Evolutionary conservation across 2,113 vertebrate genomes (phyloP).

Genomic region (Oostethus manadensis): DNA sequence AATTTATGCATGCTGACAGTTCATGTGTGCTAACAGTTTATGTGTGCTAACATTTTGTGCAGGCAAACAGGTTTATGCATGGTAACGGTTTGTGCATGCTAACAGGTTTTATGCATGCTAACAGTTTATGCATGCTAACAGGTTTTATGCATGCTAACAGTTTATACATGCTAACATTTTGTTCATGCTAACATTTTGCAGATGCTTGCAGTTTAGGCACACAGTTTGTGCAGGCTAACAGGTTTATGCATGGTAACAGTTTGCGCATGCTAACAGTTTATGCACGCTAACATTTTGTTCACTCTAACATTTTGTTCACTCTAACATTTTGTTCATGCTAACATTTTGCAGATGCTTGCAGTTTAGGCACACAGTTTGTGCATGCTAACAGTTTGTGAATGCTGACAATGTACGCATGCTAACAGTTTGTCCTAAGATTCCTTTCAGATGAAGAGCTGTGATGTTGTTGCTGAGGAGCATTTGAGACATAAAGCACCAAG

Average conservation of each 20-base stretch:
- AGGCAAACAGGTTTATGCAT: not conserved
- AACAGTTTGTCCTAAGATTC: too few species aligned
- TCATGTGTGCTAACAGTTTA: not conserved
- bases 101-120: not conserved
- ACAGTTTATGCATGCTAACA: not conserved
- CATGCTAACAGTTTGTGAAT: too few species aligned
- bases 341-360: too few species aligned
- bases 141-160: not conserved
- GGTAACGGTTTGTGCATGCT: not conserved
- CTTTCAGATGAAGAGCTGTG: too few species aligned
- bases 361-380: too few species aligned
- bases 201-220: not conserved
- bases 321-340: not conserved
- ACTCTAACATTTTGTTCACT: not conserved
- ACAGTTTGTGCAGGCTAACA: not conserved
- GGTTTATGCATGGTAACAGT: not conserved
- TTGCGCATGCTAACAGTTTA: not conserved
- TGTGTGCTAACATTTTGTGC: not conserved
- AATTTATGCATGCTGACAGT: not conserved
- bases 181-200: not conserved
- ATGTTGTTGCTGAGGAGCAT: conserved; percentile 12
- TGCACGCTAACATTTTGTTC: not conserved
- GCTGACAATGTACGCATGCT: too few species aligned
- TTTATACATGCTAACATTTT: not conserved
- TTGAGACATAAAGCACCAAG: conserved; percentile 17